phyloP scores from a whole-genome alignment of 2,113 vertebrate species.

The Sceloporus undulatus region DNA sequence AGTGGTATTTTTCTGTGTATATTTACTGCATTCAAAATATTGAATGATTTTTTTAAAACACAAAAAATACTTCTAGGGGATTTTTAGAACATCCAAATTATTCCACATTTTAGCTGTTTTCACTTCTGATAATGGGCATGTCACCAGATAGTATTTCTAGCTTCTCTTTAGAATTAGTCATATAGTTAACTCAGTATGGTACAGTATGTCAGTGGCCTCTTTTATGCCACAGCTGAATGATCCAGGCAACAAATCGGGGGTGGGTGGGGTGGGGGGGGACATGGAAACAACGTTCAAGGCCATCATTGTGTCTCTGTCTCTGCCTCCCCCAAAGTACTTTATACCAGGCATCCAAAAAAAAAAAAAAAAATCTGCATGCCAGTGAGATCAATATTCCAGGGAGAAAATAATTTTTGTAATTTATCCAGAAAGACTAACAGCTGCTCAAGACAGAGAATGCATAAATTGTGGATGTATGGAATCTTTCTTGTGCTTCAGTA shows the following conservation, averaged over 20 bases:
- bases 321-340: background rate
- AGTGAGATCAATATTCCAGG: background rate
- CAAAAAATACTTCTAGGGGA: too few relatives aligned
- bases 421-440: background rate
- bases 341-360: background rate
- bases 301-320: background rate
- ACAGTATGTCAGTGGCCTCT: background rate
- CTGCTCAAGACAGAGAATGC: background rate
- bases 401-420: background rate
- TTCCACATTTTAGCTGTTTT: background rate
- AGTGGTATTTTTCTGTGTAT: background rate
- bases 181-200: background rate
- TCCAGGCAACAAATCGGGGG: background rate
- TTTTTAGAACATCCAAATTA: background rate
- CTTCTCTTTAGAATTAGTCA: background rate
- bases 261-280: background rate
- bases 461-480: background rate
- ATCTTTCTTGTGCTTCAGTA: background rate
- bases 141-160: background rate
- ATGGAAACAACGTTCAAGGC: constrained; percentile 7
- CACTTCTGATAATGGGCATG: background rate
- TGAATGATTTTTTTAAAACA: background rate
- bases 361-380: background rate
- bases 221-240: background rate
- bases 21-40: background rate